Percentiles rank a stretch among this genome's conserved stretches.
phyloP scores from a whole-genome alignment of 1,140 invertebrate genomes.

The Musca vetustissima region DNA sequence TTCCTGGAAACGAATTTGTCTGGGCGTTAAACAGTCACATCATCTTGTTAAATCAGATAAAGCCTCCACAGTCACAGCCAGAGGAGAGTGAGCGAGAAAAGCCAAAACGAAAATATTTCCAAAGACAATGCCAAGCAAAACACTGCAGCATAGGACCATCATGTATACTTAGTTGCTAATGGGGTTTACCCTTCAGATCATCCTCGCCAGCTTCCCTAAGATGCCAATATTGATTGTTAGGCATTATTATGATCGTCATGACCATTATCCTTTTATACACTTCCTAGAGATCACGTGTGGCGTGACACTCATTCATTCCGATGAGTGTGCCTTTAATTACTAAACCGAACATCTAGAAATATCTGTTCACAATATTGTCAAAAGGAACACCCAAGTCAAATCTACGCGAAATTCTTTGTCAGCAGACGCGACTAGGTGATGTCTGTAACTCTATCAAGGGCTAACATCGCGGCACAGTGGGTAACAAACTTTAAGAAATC shows the following conservation, averaged over 20 bases:
- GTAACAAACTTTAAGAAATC: not conserved
- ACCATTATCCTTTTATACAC: not conserved
- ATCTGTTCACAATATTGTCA: slow-evolving; percentile 17
- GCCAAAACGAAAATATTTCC: not conserved
- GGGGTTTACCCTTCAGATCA: too few species aligned
- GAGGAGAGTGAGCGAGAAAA: not conserved
- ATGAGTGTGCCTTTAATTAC: not conserved
- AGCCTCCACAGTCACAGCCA: not conserved
- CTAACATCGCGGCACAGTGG: not conserved
- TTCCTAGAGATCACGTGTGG: slow-evolving; percentile 21
- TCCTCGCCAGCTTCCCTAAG: too few species aligned
- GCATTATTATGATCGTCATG: slow-evolving; percentile 13
- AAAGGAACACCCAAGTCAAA: slow-evolving; percentile 15
- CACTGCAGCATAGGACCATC: too few species aligned
- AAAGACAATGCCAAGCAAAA: not conserved
- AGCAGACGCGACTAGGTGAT: not conserved
- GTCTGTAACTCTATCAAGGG: not conserved
- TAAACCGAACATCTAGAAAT: not conserved
- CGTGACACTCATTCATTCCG: slow-evolving; percentile 19
- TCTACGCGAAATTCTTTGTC: not conserved
- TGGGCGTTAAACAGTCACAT: slow-evolving; percentile 24
- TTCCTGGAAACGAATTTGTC: slow-evolving; percentile 24
- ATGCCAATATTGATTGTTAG: too few species aligned
- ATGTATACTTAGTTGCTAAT: too few species aligned
- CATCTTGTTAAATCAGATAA: slow-evolving; percentile 21